These are phyloP conservation scores for Caloenas nicobarica DNA, from an alignment of 2,113 vertebrate species.

Conservation along the genomic window DNA sequence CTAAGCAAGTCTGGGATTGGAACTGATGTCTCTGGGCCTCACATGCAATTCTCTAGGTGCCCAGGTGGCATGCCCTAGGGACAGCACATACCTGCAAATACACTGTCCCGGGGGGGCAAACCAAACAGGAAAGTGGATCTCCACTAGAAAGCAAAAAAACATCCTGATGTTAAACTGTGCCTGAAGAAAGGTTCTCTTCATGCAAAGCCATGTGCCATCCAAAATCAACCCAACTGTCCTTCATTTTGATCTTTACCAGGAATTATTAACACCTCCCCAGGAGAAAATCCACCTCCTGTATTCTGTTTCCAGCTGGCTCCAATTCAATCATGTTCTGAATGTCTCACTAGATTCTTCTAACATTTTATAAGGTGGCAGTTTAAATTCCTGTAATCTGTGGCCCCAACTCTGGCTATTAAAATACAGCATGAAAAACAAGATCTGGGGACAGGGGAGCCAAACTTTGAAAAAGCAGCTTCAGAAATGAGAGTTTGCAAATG, in stretches of 20 bases:
- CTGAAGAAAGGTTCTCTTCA: not conserved
- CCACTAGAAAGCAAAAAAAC: not conserved
- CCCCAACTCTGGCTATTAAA: not conserved
- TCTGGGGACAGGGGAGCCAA: not conserved
- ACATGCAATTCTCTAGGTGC: not conserved
- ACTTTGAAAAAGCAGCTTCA: slow-evolving; percentile 15
- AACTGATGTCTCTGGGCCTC: not conserved
- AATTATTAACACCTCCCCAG: slow-evolving; percentile 45
- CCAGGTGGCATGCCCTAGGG: no score
- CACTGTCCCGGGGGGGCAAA: not conserved
- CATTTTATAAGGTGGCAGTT: slow-evolving; percentile 39
- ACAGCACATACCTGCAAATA: not conserved
- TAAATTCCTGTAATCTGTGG: not conserved
- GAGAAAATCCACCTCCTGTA: slow-evolving; percentile 56
- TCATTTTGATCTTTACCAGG: slow-evolving; percentile 52
- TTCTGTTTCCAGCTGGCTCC: slow-evolving; percentile 56
- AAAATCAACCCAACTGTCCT: slow-evolving; percentile 41
- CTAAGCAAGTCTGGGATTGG: not conserved
- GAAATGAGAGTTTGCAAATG: not conserved
- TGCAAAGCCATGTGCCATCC: not conserved
- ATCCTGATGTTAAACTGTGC: not conserved
- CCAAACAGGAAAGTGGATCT: not conserved
- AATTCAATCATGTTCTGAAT: slow-evolving; percentile 47
- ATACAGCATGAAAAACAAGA: not conserved
- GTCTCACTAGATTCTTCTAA: slow-evolving; percentile 37